Base-by-base conservation (phyloP, 1,140 invertebrate species). In the Bradynema listronoti region DNA sequence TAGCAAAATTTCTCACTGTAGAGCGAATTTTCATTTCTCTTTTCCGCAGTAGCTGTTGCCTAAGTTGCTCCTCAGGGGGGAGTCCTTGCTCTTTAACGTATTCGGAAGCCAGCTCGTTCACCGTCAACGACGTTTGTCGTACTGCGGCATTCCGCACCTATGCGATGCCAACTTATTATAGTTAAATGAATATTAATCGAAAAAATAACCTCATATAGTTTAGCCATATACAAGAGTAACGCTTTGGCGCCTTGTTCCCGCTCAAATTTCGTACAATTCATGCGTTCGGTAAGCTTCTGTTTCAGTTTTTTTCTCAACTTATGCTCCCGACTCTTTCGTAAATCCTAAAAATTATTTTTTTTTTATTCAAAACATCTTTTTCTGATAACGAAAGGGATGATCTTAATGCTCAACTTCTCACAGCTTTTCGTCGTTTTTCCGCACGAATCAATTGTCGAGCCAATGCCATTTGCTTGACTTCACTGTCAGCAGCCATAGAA, bases 61-160 rank as follows among this genome's bases (percentile, higher is more conserved):
- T 25, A 16, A 63, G 16, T 16, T 33, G 25, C 11, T 63, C 61
- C 49, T 63, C 61, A 4, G 36, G 43, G n/a, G 57, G 59, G 16
- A 63, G 47, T 16, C 62, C 61, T 6, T 52, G 29, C 29, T 63
- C 58, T n/a, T 41, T 27, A 9, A 62, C 61, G 34, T 66, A 66
- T 6, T 57, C 36, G 9, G 61, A 63, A 2, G 61, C 61, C 27
- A 66, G 34, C 46, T 63, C 61, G 25, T 61, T 42, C 30, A 65
- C 49, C 7, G 61, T 27, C 22, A 14, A 16, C 29, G 30, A 24
- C 16, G 29, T 51, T 16, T 16, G n/a, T 24, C 30, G 25, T 11
- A 27, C 25, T 22, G 29, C 43, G 39, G 63, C 29, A 1, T 46
- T 19, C 27, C 24, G 52, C 24, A 42, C 27, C 32, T 50, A 29